Evolutionary conservation across 2,888 invertebrate species (phyloP).

Genomic region (Emesis russula): DNA sequence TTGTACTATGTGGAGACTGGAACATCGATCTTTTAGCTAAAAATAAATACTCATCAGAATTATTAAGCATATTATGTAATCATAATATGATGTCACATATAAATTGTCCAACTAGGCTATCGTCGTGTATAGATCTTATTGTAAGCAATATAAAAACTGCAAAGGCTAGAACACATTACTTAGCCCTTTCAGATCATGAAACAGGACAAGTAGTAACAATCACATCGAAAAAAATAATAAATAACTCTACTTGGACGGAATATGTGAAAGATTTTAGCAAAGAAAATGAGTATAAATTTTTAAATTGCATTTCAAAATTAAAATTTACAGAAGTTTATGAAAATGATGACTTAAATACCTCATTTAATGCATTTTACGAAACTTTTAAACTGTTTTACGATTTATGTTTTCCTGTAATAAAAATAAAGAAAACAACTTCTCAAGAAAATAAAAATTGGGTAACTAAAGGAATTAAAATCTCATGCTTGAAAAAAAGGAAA

Average conservation of each 20-base stretch:
- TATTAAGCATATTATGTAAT: not conserved
- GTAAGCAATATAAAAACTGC: conserved; percentile 10
- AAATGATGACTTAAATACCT: not conserved
- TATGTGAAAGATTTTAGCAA: conserved; percentile 7
- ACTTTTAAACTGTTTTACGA: conserved; percentile 1
- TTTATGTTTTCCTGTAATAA: not conserved
- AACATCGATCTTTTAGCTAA: conserved; percentile 35
- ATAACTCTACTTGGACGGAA: not conserved
- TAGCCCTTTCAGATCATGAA: conserved; percentile 1
- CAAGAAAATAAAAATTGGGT: conserved; percentile 6
- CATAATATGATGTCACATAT: conserved; percentile 31
- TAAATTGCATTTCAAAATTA: not conserved
- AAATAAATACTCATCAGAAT: not conserved
- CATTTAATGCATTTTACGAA: not conserved
- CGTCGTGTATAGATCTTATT: conserved; percentile 11
- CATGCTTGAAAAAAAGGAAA: not conserved
- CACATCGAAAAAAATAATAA: not conserved
- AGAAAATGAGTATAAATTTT: not conserved
- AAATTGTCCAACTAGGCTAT: not conserved
- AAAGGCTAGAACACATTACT: not conserved
- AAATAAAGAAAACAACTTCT: not conserved
- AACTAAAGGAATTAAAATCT: not conserved
- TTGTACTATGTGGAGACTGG: conserved; percentile 41
- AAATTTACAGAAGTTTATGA: conserved; percentile 4
- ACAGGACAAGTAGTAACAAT: not conserved